These are phyloP conservation scores for Ginglymostoma cirratum DNA, from an alignment of 2,113 vertebrate genomes.

Conservation along the genomic window DNA sequence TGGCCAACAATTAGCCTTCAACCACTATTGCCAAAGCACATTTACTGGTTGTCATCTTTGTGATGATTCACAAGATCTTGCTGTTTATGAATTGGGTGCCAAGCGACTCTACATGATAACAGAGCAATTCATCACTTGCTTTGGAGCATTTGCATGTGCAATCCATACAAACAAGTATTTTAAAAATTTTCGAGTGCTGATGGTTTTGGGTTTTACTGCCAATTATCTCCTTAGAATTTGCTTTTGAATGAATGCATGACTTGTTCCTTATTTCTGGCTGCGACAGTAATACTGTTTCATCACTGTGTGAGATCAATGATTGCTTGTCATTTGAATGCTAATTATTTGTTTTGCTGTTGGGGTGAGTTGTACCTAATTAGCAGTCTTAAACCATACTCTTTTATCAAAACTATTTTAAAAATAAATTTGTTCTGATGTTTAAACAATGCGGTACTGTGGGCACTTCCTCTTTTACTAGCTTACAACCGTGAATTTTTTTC, in stretches of 20 bases:
- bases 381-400: background rate
- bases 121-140: background rate
- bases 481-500: background rate
- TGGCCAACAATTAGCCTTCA: background rate
- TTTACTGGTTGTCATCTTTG: background rate
- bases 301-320: background rate
- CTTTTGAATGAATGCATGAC: background rate
- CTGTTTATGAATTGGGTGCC: background rate
- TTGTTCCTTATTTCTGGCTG: background rate
- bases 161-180: background rate
- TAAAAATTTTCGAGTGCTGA: background rate
- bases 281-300: background rate
- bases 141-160: background rate
- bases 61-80: background rate
- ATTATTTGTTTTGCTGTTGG: background rate
- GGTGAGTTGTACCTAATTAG: background rate
- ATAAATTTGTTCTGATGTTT: background rate
- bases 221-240: background rate
- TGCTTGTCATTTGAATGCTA: background rate
- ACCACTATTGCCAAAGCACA: background rate
- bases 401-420: background rate
- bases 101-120: background rate
- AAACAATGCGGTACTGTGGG: background rate
- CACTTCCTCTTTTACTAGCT: background rate
- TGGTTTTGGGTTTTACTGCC: background rate